Conservation (phyloP, 2,797 vertebrate species). For the Hozukius guyotensis region DNA sequence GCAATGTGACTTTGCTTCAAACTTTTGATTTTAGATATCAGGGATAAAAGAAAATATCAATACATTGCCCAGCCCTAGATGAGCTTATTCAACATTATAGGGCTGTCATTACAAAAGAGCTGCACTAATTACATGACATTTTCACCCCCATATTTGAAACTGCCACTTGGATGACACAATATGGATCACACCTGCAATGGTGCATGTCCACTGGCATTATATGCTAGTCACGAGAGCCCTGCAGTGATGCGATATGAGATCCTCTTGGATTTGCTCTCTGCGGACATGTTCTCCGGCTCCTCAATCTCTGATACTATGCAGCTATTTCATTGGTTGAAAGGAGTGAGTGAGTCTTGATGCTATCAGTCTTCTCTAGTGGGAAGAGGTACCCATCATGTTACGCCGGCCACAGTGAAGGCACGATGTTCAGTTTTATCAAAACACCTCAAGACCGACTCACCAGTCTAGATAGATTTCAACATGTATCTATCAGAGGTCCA, state of each 20-base stretch:
- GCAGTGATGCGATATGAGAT: neutral
- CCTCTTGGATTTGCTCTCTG: slow-evolving; percentile 5
- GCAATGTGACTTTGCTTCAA: neutral
- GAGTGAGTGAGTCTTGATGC: neutral
- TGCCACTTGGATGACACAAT: neutral
- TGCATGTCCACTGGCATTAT: neutral
- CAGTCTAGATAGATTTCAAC: neutral
- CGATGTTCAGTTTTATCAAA: neutral
- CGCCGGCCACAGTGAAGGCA: neutral
- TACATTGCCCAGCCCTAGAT: neutral
- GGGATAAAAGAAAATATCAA: neutral
- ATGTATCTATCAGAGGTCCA: neutral
- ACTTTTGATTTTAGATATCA: neutral
- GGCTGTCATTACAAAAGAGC: neutral
- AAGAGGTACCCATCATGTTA: neutral
- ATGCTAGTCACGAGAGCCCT: neutral
- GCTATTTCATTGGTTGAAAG: neutral
- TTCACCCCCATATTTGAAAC: neutral
- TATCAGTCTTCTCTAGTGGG: neutral
- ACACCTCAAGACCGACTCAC: neutral
- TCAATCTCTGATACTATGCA: slow-evolving; percentile 1
- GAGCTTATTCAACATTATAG: neutral
- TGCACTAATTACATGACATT: neutral
- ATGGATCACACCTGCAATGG: neutral
- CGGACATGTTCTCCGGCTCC: neutral